phyloP scores from a whole-genome alignment of 2,113 vertebrate species.

The Dendrocopos noguchii region DNA sequence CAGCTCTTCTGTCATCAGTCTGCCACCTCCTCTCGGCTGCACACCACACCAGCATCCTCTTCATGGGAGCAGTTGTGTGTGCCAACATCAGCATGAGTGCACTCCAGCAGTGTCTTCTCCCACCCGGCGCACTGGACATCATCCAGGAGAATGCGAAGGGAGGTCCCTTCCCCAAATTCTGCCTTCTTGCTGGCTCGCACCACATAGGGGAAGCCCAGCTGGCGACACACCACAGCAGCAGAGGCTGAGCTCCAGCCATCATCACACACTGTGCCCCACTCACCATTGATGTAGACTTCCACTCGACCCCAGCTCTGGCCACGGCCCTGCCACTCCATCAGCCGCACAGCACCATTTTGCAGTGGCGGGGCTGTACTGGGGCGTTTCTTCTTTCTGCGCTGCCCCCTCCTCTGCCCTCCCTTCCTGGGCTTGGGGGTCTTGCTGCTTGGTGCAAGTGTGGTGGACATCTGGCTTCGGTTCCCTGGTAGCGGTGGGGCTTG shows the following conservation, averaged over 20 bases:
- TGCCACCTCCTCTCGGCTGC: slow-evolving; percentile 68
- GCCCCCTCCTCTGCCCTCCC: slow-evolving; percentile 1
- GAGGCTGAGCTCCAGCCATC: slow-evolving; percentile 83
- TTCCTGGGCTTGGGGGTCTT: slow-evolving; percentile 36
- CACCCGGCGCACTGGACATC: slow-evolving; percentile 85
- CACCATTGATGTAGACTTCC: slow-evolving; percentile 81
- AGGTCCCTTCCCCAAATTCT: slow-evolving; percentile 85
- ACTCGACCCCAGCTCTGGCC: slow-evolving; percentile 80
- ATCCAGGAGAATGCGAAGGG: slow-evolving; percentile 86
- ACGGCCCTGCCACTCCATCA: slow-evolving; percentile 68
- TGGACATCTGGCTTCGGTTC: not conserved
- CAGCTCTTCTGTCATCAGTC: not conserved
- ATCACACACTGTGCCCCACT: slow-evolving; percentile 94
- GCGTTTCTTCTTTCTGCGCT: slow-evolving; percentile 59
- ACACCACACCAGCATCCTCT: slow-evolving; percentile 92
- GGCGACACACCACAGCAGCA: slow-evolving; percentile 86
- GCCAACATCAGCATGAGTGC: slow-evolving; percentile 80
- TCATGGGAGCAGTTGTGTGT: slow-evolving; percentile 87
- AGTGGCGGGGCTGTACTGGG: not conserved
- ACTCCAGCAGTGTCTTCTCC: slow-evolving; percentile 86
- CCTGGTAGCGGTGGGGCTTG: slow-evolving; percentile 6
- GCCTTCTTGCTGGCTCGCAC: slow-evolving; percentile 84
- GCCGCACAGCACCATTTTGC: slow-evolving; percentile 78
- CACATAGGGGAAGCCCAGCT: slow-evolving; percentile 84
- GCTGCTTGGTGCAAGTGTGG: not conserved